phyloP scores from a whole-genome alignment of 2,797 vertebrate species.

The Lepidocolaptes lacrymiger region DNA sequence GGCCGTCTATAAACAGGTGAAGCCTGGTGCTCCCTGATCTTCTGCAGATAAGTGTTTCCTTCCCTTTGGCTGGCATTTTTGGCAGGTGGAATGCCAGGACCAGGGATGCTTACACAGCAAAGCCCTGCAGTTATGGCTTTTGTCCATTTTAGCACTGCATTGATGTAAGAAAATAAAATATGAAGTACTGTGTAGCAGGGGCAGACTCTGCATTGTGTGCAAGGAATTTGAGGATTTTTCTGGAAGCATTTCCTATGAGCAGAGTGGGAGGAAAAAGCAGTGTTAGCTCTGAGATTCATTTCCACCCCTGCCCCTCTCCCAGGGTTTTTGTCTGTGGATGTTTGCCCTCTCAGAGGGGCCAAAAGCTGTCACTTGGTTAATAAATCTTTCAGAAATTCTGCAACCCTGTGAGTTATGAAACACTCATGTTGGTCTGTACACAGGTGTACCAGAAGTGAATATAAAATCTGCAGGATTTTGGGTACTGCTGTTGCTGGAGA shows the following conservation, averaged over 20 bases:
- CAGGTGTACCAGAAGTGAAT: neutral
- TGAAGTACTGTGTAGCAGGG: neutral
- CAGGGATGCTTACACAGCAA: neutral
- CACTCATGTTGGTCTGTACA: neutral
- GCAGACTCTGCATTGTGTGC: neutral
- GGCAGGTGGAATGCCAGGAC: neutral
- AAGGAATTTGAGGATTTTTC: neutral
- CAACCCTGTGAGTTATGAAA: conserved; percentile 1
- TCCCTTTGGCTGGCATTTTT: neutral
- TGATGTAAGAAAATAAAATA: conserved; percentile 40
- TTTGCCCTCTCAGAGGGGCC: neutral
- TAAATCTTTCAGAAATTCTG: conserved; percentile 12
- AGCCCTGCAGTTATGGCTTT: neutral
- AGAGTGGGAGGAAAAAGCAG: neutral
- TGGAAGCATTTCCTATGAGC: conserved; percentile 14
- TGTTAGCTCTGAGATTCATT: neutral
- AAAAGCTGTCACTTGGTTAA: neutral
- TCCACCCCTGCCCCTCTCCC: neutral
- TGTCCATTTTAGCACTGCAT: neutral
- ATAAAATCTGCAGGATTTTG: neutral
- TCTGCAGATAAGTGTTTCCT: neutral
- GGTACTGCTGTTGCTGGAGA: neutral
- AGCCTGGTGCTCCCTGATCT: neutral
- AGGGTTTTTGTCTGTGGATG: neutral
- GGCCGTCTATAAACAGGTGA: neutral